These are phyloP conservation scores for Mesorhabditis sp. DNA, from an alignment of 2,888 invertebrate species.

Conservation along the genomic window DNA sequence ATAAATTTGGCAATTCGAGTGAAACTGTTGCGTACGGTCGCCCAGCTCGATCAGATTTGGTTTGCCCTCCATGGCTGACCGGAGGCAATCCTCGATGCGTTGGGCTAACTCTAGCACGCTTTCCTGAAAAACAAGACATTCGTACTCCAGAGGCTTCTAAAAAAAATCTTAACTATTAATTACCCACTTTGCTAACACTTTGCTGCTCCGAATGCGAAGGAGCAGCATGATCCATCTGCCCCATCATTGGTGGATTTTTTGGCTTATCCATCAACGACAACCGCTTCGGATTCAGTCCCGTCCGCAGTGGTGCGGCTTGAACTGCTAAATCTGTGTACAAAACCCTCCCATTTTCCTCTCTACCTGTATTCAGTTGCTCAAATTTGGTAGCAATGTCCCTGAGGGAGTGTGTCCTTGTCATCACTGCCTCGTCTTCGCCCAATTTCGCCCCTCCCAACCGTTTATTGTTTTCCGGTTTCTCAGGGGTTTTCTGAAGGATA, in stretches of 20 bases:
- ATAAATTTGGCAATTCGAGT: conserved; percentile 71
- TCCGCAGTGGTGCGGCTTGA: neutral
- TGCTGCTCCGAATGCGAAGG: no score
- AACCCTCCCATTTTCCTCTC: conserved; percentile 14
- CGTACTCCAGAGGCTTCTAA: no score
- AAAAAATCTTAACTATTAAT: no score
- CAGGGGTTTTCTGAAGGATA: neutral
- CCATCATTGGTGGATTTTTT: no score
- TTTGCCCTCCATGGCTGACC: no score
- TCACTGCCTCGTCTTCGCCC: conserved; percentile 19
- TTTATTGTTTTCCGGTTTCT: conserved; percentile 13
- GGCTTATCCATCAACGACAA: no score
- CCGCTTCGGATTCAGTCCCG: no score
- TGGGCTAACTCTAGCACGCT: no score
- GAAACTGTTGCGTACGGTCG: conserved; percentile 50
- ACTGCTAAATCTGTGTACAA: neutral
- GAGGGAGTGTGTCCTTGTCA: conserved; percentile 46
- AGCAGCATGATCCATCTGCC: no score
- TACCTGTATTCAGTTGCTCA: conserved; percentile 31
- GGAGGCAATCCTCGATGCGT: no score
- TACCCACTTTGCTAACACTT: no score
- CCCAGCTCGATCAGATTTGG: conserved; percentile 21
- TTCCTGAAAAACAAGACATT: no score
- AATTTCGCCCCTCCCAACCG: conserved; percentile 9
- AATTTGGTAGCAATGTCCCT: conserved; percentile 47